Evolutionary conservation across 2,797 vertebrate genomes (phyloP), one percentile per base, ranked within the genome.

Genomic region (Cyprinodon diabolis): DNA sequence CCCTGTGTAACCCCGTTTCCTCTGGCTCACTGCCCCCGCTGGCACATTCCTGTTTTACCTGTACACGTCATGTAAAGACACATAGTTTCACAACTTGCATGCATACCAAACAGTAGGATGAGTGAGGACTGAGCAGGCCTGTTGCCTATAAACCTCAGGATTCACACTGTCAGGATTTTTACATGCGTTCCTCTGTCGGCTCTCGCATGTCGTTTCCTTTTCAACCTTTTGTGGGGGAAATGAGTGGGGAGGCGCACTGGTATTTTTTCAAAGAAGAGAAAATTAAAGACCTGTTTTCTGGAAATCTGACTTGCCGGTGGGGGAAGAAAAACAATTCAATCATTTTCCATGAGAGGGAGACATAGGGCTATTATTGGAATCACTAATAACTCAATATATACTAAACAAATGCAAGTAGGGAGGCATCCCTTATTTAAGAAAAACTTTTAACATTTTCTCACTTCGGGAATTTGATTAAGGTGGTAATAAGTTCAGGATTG

Each of bases 31-130:
- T 87, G 82, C 90, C 89, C 84, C 89, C 77, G 75, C 86, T 72
- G 66, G 71, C 84, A 86, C 75, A 92, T 92, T 93, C 92, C 91
- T 91, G 91, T 94, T 92, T 89, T 91, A 92, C 92, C 91, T 92
- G 92, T 91, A 90, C 87, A 84, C 86, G 85, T 93, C 87, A 77
- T 80, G 79, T 70, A 78, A 83, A 90, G 49, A 69, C 79, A 88
- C 63, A 72, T 62, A 47, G 69, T 94, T 93, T 93, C 91, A 93
- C 92, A 93, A 92, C 82, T 3, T 69, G 77, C 89, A 90, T 91
- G 77, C 89, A 90, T 91, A 86, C 90, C 87, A 76, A 77, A 81
- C 57, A 40, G 55, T 30, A 65, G 67, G 69, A 69, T 54, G 45
- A 80, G 75, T 72, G 43, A 68, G 49, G 25, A 77, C n/a, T 45